Evolutionary conservation across 2,797 vertebrate genomes (phyloP), one percentile per base, ranked within the genome.

Genomic region (Scyliorhinus canicula): DNA sequence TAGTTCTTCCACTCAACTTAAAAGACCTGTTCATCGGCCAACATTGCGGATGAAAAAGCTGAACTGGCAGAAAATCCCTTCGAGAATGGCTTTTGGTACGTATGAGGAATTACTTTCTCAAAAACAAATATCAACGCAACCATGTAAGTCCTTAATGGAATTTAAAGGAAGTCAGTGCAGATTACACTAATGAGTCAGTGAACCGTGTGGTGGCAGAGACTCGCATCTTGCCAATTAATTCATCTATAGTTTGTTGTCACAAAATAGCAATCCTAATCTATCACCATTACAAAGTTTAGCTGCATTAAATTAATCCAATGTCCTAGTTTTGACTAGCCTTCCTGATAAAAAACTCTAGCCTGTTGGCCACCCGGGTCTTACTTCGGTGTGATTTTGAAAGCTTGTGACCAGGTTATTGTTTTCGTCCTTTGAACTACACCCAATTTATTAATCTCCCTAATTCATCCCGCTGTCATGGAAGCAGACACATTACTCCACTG

Each of bases 21-120:
- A 19, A 95, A 98, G 97, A 95, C 91, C 96, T 0, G 96, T 96
- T 95, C 97, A 98, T 90, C 98, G 96, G 0, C 99, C 99, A 67
- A 98, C 98, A 0, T 95, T 98, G 95, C 98, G 98, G 96, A 99
- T 99, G 99, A 99, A 99, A 96, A 99, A 99, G 95, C 97, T 99
- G 63, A 99, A 99, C 97, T 99, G 99, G 99, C 99, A 99, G 97
- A 99, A 99, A 96, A 97, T 99, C 55, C 98, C 98, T 0, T 96
- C 98, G 95, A 98, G 97, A 0, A 95, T 98, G 8, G 97, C 98
- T 31, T 98, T 97, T 95, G 99, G 99, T 99, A 96, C 96, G 98
- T 96, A 6, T 9, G 31, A 21, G 65, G 94, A 6, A 40, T 14
- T 50, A 65, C 44, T 52, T 50, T 93, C n/a, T 44, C 21, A 26